These are phyloP conservation scores for Sylvia atricapilla DNA, from an alignment of 2,113 vertebrate species.

Conservation along the genomic window DNA sequence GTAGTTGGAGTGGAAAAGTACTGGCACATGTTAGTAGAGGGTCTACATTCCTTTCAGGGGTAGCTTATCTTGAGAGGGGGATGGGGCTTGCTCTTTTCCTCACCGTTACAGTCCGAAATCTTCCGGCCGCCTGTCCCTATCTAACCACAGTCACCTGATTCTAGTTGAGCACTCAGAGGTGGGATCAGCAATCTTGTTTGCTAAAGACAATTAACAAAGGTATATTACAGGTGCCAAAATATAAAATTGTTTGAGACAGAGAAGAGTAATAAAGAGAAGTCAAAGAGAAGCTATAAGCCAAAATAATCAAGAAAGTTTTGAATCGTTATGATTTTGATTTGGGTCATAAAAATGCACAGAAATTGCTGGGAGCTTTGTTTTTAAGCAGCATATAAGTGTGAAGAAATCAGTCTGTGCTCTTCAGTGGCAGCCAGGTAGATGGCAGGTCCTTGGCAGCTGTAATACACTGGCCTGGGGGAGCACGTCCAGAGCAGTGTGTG, in stretches of 20 bases:
- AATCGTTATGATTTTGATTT: not conserved
- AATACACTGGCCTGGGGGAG: not conserved
- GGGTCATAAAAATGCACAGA: not conserved
- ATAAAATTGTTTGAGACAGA: not conserved
- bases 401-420: not conserved
- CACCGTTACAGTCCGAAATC: too few species aligned
- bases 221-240: not conserved
- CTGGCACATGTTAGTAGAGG: too few species aligned
- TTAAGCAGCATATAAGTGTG: not conserved
- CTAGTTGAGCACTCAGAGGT: not conserved
- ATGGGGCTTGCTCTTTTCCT: too few species aligned
- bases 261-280: not conserved
- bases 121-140: too few species aligned
- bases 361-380: not conserved
- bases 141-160: not conserved
- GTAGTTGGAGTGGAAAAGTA: too few species aligned
- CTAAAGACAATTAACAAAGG: not conserved
- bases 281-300: not conserved
- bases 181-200: not conserved
- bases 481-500: fast-evolving
- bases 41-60: too few species aligned
- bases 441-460: not conserved
- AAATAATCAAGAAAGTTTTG: not conserved
- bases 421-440: not conserved
- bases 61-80: too few species aligned